A percentile compares a stretch with the other conserved stretches of the same genome.
phyloP scores from a whole-genome alignment of 2,113 vertebrate species.

The Malurus alboscapulatus region DNA sequence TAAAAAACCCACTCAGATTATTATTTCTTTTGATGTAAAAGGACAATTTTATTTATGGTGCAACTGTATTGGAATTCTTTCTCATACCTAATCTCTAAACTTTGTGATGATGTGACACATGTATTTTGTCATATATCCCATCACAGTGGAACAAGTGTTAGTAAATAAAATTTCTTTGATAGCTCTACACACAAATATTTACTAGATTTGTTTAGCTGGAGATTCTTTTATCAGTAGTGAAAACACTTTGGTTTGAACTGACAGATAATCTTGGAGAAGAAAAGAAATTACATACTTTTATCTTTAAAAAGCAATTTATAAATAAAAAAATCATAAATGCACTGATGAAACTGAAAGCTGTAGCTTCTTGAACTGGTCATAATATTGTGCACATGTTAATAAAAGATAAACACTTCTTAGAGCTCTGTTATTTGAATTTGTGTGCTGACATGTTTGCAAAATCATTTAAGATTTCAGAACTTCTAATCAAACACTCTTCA shows the following conservation, averaged over 20 bases:
- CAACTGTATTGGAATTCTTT: not conserved
- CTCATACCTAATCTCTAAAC: not conserved
- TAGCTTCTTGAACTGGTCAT: not conserved
- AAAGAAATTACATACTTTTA: not conserved
- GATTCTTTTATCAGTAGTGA: not conserved
- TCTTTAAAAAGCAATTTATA: not conserved
- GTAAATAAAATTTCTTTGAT: not conserved
- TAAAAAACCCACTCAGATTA: accelerated
- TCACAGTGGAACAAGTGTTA: not conserved
- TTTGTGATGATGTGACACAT: not conserved
- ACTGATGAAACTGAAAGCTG: not conserved
- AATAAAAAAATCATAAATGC: not conserved
- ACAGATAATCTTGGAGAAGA: not conserved
- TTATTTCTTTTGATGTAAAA: not conserved
- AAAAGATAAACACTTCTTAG: not conserved
- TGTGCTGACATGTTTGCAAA: not conserved
- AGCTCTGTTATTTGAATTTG: not conserved
- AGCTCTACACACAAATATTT: not conserved
- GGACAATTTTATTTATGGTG: not conserved
- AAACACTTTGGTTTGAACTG: not conserved
- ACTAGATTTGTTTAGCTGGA: not conserved
- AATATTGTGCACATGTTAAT: not conserved
- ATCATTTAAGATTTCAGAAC: not conserved
- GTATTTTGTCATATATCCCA: not conserved
- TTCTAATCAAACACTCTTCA: not conserved